A percentile compares a stretch with the other conserved stretches of the same genome.
Evolutionary conservation across 23 tunicate species (phyloP).

Genomic region (Diplosoma virens): DNA sequence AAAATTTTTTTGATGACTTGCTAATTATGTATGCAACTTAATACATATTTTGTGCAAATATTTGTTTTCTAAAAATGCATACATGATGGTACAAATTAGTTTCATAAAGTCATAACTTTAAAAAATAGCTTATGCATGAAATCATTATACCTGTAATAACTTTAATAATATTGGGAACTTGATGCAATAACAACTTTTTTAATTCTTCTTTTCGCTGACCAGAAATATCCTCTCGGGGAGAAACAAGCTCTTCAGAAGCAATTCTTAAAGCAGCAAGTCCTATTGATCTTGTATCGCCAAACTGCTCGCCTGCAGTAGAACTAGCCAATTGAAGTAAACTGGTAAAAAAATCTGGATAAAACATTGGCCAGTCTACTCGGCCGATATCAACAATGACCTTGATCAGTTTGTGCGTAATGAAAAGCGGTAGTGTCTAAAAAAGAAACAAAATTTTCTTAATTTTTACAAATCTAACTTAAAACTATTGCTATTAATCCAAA

Average conservation of each 20-base stretch:
- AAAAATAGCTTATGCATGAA: no score
- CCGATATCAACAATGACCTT: constrained; percentile 92
- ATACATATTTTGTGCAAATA: no score
- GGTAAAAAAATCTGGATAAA: constrained; percentile 75
- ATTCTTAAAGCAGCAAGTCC: constrained; percentile 82
- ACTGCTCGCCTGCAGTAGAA: constrained; percentile 29
- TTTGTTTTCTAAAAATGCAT: no score
- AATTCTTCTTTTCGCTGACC: constrained; percentile 62
- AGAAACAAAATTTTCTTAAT: neutral
- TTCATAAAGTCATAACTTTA: no score
- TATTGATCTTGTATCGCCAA: constrained; percentile 70
- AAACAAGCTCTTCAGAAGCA: constrained; percentile 77
- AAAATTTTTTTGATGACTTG: no score
- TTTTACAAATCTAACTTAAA: neutral
- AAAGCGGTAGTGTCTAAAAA: constrained; percentile 45
- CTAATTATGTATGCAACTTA: no score
- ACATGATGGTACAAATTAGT: no score
- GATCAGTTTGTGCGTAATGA: constrained; percentile 64
- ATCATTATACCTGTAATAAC: constrained; percentile 49
- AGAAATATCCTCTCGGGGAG: constrained; percentile 76
- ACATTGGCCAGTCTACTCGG: constrained; percentile 92
- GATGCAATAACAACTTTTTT: constrained; percentile 44
- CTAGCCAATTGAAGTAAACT: constrained; percentile 50
- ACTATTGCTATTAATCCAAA: no score
- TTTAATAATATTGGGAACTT: constrained; percentile 60